These are phyloP conservation scores for Agonopterix alstromeriana DNA, from an alignment of 2,888 invertebrate species.

Conservation along the genomic window DNA sequence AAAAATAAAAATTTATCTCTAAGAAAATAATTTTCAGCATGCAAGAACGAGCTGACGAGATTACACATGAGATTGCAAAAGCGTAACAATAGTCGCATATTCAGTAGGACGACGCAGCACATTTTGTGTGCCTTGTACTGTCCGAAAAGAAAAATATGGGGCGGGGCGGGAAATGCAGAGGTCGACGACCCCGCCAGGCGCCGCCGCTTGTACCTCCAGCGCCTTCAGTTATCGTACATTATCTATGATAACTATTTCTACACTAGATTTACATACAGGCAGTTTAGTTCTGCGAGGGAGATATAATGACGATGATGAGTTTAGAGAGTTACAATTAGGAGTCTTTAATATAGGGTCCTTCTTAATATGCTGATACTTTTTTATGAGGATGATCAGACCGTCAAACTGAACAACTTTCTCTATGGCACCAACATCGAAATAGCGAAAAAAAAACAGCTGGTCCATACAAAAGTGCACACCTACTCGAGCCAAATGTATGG, in stretches of 20 bases:
- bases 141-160: constrained; percentile 71
- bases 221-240: constrained; percentile 49
- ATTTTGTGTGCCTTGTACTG: constrained; percentile 54
- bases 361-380: too few species aligned
- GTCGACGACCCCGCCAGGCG: constrained; percentile 50
- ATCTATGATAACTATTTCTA: constrained; percentile 41
- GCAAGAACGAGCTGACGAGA: constrained; percentile 38
- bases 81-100: constrained; percentile 63
- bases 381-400: too few species aligned
- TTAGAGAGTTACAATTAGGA: constrained; percentile 4
- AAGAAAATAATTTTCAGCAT: not conserved
- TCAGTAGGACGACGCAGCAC: constrained; percentile 59
- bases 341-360: too few species aligned
- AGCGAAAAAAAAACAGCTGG: too few species aligned
- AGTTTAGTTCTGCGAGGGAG: constrained; percentile 14
- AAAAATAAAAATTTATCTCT: too few species aligned
- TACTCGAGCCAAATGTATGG: too few species aligned
- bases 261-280: constrained; percentile 20
- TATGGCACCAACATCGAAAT: too few species aligned
- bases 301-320: constrained; percentile 22
- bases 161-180: constrained; percentile 39
- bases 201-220: constrained; percentile 31
- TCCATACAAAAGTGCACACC: too few species aligned
- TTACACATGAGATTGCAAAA: constrained; percentile 65
- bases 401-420: too few species aligned